Percentiles rank a stretch among this genome's conserved stretches.
Evolutionary conservation across 2,888 invertebrate genomes (phyloP).

Genomic region (Nomada fabriciana): DNA sequence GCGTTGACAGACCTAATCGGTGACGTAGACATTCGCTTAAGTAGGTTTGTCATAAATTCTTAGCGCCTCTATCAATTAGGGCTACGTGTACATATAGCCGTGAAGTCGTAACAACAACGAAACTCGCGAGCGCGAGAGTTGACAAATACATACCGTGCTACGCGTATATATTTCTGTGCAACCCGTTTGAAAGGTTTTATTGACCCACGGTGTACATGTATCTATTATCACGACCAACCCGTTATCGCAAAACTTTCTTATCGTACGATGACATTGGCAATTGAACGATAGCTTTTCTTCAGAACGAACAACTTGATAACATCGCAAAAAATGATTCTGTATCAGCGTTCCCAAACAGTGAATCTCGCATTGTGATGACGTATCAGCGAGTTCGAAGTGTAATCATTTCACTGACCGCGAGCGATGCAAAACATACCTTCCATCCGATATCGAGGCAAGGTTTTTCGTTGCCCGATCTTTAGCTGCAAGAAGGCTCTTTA

Average conservation of each 20-base stretch:
- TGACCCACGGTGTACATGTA: too few relatives aligned
- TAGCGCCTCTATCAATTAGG: conserved; percentile 42
- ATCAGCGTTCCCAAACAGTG: neutral
- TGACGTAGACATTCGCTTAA: conserved; percentile 38
- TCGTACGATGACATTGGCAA: neutral
- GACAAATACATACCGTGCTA: neutral
- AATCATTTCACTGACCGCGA: neutral
- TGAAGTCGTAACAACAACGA: neutral
- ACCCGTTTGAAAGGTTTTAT: neutral
- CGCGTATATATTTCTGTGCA: neutral
- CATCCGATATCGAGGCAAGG: neutral
- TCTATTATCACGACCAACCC: neutral
- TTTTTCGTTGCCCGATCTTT: neutral
- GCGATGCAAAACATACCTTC: neutral
- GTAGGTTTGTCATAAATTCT: conserved; percentile 52
- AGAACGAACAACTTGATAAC: too few relatives aligned
- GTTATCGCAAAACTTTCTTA: neutral
- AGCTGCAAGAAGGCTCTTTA: conserved; percentile 5
- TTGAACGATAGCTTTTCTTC: neutral
- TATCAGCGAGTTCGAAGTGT: neutral
- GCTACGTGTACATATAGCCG: neutral
- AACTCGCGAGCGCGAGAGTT: neutral
- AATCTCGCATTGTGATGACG: neutral
- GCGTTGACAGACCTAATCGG: conserved; percentile 59
- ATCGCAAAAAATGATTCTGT: too few relatives aligned